Evolutionary conservation across 2,797 vertebrate genomes (phyloP).

Genomic region (Lithobates pipiens): DNA sequence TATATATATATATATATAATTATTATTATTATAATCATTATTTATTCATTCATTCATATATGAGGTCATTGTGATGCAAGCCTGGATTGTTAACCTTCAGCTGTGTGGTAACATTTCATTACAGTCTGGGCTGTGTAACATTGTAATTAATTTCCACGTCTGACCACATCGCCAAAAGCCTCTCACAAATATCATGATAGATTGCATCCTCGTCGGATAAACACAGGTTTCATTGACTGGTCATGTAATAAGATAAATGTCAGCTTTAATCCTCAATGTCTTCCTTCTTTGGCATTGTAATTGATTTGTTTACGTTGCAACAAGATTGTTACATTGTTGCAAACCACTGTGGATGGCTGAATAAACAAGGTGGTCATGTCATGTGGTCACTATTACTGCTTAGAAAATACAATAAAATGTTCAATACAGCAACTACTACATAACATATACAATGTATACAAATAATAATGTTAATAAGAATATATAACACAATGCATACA

Average conservation of each 20-base stretch:
- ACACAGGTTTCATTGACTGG: constrained; percentile 35
- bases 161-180: constrained; percentile 15
- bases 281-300: neutral
- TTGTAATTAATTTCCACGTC: constrained; percentile 41
- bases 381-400: neutral
- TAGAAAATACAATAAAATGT: too few species aligned
- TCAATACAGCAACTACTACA: too few species aligned
- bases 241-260: constrained; percentile 54
- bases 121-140: neutral
- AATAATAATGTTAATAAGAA: too few species aligned
- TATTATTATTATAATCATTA: too few species aligned
- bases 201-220: constrained; percentile 34
- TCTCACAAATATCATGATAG: constrained; percentile 25
- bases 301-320: neutral
- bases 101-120: neutral
- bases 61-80: neutral
- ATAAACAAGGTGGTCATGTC: neutral
- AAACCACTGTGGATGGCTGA: neutral
- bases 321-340: constrained; percentile 29
- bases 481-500: too few species aligned
- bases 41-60: too few species aligned
- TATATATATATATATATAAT: neutral
- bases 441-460: too few species aligned
- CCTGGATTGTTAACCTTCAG: neutral
- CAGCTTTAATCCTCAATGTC: constrained; percentile 16